These are phyloP conservation scores for Sesia apiformis DNA, from an alignment of 2,888 invertebrate genomes.

Conservation along the genomic window DNA sequence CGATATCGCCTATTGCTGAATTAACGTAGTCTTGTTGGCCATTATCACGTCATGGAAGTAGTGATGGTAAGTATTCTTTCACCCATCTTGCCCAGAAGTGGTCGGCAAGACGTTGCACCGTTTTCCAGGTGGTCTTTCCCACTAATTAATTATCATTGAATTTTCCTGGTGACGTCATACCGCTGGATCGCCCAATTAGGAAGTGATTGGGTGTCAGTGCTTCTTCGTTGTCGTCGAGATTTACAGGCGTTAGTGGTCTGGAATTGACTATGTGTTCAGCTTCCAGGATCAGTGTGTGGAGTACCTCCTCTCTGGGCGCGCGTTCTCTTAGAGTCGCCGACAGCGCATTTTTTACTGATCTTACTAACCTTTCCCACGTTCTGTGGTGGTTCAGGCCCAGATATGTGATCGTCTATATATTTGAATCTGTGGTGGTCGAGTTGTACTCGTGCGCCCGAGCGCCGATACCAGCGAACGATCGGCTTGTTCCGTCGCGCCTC, in stretches of 20 bases:
- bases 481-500: no score
- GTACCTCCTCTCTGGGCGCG: neutral
- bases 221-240: neutral
- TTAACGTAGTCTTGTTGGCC: no score
- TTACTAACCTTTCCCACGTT: neutral
- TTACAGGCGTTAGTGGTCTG: neutral
- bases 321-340: neutral
- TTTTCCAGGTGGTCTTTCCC: neutral
- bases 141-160: neutral
- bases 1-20: no score
- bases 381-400: no score
- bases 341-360: neutral
- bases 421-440: no score
- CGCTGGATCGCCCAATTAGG: neutral
- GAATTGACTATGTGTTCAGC: neutral
- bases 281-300: neutral
- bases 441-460: no score
- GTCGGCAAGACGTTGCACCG: neutral
- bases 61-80: neutral
- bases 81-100: neutral
- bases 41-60: no score
- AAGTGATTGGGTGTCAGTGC: neutral
- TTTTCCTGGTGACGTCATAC: neutral
- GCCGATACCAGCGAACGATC: no score
- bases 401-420: no score